Evolutionary conservation across 2,888 invertebrate species (phyloP).

Genomic region (Tetrapedia diversipes): DNA sequence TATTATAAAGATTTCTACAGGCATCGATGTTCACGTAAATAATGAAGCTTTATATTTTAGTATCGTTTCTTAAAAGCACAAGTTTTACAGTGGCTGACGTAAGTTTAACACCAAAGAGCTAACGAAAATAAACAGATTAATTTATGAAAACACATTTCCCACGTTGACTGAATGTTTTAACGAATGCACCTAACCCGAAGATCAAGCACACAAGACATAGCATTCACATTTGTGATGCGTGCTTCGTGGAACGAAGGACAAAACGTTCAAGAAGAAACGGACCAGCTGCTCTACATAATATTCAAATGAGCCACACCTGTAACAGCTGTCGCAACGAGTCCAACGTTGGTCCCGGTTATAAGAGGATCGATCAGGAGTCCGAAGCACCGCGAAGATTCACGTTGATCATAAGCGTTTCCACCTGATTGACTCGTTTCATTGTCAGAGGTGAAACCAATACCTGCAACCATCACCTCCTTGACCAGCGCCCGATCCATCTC

Average conservation of each 20-base stretch:
- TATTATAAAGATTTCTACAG: too few species aligned
- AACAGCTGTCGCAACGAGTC: slow-evolving; percentile 39
- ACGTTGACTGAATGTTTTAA: too few species aligned
- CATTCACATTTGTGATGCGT: background rate
- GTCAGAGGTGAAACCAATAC: slow-evolving; percentile 30
- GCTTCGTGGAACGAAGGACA: slow-evolving; percentile 39
- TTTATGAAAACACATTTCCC: too few species aligned
- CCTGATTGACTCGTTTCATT: slow-evolving; percentile 57
- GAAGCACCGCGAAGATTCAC: slow-evolving; percentile 53
- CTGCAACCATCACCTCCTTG: slow-evolving; percentile 52
- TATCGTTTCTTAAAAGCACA: too few species aligned
- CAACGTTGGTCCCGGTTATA: too few species aligned
- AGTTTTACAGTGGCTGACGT: too few species aligned
- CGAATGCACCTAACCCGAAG: too few species aligned
- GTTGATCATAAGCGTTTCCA: slow-evolving; percentile 52
- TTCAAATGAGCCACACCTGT: slow-evolving; percentile 70
- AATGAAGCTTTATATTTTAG: too few species aligned
- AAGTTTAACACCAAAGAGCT: too few species aligned
- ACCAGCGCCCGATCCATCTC: background rate
- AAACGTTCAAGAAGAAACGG: slow-evolving; percentile 38
- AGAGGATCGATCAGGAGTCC: slow-evolving; percentile 61
- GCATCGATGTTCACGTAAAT: too few species aligned
- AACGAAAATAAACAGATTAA: too few species aligned
- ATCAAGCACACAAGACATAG: background rate
- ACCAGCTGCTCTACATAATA: slow-evolving; percentile 65